phyloP scores from a whole-genome alignment of 2,113 vertebrate genomes.

The Stictonetta naevosa region DNA sequence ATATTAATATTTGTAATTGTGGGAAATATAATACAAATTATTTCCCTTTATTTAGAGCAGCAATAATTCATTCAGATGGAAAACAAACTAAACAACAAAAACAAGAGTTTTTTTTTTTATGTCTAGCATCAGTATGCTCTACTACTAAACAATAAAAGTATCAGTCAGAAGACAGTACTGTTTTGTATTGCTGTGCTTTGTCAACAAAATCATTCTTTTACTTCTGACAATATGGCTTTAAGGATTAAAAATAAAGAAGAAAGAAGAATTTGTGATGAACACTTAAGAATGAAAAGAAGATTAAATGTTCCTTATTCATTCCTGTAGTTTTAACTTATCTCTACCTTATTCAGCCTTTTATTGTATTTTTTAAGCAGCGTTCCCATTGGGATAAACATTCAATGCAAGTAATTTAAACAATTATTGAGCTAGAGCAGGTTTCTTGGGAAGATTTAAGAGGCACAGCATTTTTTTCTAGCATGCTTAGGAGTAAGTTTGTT shows the following conservation, averaged over 20 bases:
- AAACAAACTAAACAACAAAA: neutral
- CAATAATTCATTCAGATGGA: neutral
- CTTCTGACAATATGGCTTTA: neutral
- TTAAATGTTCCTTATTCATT: neutral
- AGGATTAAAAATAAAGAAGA: neutral
- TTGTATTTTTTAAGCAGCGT: neutral
- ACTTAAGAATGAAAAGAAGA: neutral
- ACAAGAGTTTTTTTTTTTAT: neutral
- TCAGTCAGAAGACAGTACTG: neutral
- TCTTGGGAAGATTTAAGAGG: neutral
- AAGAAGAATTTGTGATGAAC: neutral
- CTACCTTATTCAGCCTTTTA: neutral
- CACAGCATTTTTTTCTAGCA: neutral
- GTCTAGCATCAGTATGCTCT: neutral
- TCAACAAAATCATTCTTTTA: neutral
- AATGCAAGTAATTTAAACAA: neutral
- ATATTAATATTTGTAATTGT: neutral
- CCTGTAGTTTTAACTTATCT: neutral
- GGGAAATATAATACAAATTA: neutral
- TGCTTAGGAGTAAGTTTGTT: neutral
- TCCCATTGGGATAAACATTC: neutral
- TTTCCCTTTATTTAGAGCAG: neutral
- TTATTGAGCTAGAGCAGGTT: neutral
- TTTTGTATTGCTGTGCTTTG: neutral
- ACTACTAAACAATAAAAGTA: neutral